Conservation (phyloP, 2,888 invertebrate genomes). For the Timema cristinae region DNA sequence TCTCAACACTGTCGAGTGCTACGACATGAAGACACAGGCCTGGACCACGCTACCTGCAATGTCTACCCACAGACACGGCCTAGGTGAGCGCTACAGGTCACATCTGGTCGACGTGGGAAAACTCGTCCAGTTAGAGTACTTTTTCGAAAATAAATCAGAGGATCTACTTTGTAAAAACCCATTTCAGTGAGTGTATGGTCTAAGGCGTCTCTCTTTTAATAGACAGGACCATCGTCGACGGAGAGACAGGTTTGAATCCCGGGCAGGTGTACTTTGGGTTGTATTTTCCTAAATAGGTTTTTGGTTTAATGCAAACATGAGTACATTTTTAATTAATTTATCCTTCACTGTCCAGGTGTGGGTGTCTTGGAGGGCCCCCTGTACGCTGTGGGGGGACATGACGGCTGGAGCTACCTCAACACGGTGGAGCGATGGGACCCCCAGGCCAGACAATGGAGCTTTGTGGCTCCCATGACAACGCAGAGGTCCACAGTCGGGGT, state of each 20-base stretch:
- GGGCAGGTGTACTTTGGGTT: too few relatives aligned
- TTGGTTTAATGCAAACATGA: neutral
- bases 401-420: slow-evolving; percentile 92
- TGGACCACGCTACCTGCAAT: slow-evolving; percentile 83
- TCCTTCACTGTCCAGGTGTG: slow-evolving; percentile 45
- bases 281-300: too few relatives aligned
- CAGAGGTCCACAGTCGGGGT: slow-evolving; percentile 88
- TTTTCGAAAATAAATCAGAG: too few relatives aligned
- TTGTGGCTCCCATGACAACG: slow-evolving; percentile 84
- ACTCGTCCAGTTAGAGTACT: too few relatives aligned
- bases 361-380: slow-evolving; percentile 77
- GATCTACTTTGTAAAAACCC: too few relatives aligned
- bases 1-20: slow-evolving; percentile 86
- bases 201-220: too few relatives aligned
- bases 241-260: too few relatives aligned
- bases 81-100: slow-evolving; percentile 34
- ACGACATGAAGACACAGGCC: slow-evolving; percentile 72
- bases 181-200: too few relatives aligned
- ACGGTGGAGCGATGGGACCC: slow-evolving; percentile 94
- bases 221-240: too few relatives aligned
- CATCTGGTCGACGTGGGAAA: too few relatives aligned
- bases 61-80: slow-evolving; percentile 72
- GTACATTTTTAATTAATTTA: too few relatives aligned
- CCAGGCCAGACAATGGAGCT: slow-evolving; percentile 80
- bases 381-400: slow-evolving; percentile 94